Conservation (phyloP, 1,140 invertebrate species). For the Lethocerus indicus region DNA sequence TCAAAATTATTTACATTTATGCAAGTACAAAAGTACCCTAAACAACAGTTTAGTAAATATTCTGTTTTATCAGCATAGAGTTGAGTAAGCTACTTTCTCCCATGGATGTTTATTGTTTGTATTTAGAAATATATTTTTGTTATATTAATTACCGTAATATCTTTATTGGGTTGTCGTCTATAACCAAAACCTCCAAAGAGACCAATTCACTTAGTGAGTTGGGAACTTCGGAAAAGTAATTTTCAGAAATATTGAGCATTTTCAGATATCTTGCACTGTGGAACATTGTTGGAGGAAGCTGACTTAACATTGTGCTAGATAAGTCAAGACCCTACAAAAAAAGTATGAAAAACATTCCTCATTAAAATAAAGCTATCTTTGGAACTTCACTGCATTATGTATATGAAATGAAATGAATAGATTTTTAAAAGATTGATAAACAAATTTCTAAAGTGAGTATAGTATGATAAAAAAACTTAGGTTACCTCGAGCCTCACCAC, state of each 20-base stretch:
- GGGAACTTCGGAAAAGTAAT: constrained; percentile 4
- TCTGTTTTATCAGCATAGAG: neutral
- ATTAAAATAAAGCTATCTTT: too few relatives aligned
- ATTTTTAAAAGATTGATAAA: too few relatives aligned
- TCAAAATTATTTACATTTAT: neutral
- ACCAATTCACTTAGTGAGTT: neutral
- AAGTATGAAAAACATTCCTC: too few relatives aligned
- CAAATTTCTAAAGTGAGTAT: too few relatives aligned
- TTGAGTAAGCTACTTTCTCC: neutral
- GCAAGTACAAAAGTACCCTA: neutral
- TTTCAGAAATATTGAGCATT: constrained; percentile 5
- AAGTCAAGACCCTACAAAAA: constrained; percentile 4
- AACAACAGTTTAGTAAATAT: neutral
- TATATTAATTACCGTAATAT: constrained; percentile 2
- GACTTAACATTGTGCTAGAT: neutral
- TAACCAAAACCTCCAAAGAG: neutral
- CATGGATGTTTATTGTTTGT: neutral
- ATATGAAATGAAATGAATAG: too few relatives aligned
- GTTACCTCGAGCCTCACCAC: constrained; percentile 40
- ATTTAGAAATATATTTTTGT: neutral
- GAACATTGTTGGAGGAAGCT: neutral
- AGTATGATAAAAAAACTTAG: too few relatives aligned
- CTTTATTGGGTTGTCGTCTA: constrained; percentile 3
- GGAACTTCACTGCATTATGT: too few relatives aligned
- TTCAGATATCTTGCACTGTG: constrained; percentile 1